Evolutionary conservation across 1,140 invertebrate species (phyloP).

Genomic region (Drosophila ananassae): DNA sequence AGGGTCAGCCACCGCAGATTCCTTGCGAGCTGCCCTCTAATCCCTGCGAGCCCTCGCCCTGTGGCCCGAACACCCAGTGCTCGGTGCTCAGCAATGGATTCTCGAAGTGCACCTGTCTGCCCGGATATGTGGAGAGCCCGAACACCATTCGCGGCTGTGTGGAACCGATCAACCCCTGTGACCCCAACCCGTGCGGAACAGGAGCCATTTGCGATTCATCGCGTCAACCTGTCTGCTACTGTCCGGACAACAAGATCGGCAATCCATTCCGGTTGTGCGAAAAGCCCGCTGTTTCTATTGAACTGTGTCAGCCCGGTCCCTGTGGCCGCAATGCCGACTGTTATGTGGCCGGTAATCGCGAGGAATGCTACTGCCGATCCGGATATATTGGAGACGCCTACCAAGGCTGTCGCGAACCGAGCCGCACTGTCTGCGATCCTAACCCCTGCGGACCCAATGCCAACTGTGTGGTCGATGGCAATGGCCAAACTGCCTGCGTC

Average conservation of each 20-base stretch:
- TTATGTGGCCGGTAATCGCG: constrained; percentile 89
- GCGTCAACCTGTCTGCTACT: constrained; percentile 91
- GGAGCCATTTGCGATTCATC: constrained; percentile 92
- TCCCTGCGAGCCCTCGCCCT: constrained; percentile 93
- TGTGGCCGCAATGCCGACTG: constrained; percentile 92
- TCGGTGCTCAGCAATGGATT: constrained; percentile 91
- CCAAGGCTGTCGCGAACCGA: constrained; percentile 88
- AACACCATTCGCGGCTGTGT: constrained; percentile 94
- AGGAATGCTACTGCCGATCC: constrained; percentile 91
- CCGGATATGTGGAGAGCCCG: constrained; percentile 92
- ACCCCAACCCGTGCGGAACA: constrained; percentile 91
- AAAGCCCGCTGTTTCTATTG: constrained; percentile 85
- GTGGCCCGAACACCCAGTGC: constrained; percentile 94
- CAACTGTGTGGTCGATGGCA: constrained; percentile 87
- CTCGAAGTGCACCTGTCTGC: constrained; percentile 93
- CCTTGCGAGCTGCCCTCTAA: constrained; percentile 86
- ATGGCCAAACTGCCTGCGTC: constrained; percentile 89
- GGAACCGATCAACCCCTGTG: constrained; percentile 90
- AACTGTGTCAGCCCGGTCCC: constrained; percentile 90
- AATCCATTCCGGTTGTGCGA: constrained; percentile 91
- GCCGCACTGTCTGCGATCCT: constrained; percentile 88
- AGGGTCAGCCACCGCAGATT: constrained; percentile 91
- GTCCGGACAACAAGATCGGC: constrained; percentile 89
- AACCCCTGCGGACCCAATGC: constrained; percentile 92
- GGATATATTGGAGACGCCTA: constrained; percentile 92